phyloP scores from a whole-genome alignment of 2,113 vertebrate genomes.

The Piliocolobus tephrosceles region DNA sequence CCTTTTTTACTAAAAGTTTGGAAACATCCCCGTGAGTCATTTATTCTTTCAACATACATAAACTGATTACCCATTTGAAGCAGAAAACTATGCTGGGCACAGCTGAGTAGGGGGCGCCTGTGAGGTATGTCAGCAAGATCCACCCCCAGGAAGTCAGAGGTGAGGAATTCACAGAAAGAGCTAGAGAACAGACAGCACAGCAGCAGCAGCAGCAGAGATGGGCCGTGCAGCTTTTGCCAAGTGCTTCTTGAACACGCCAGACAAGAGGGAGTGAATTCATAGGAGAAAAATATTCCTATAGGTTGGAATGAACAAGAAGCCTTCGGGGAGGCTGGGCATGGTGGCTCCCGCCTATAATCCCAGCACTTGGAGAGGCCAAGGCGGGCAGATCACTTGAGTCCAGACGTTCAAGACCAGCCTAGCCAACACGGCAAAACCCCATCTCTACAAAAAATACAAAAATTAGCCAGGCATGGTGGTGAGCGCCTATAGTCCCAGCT shows the following conservation, averaged over 20 bases:
- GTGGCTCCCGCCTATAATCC: no score
- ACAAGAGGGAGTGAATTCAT: neutral
- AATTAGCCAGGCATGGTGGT: no score
- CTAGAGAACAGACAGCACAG: neutral
- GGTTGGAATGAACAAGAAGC: neutral
- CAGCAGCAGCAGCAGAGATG: neutral
- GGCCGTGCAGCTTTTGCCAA: fast-evolving
- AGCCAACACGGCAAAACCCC: no score
- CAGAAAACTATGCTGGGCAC: neutral
- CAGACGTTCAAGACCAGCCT: no score
- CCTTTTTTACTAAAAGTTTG: conserved; percentile 15
- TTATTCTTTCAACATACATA: conserved; percentile 35
- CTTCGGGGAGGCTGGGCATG: neutral
- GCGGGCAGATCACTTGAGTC: no score
- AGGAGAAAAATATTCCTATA: neutral
- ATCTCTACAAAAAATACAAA: no score
- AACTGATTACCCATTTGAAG: conserved; percentile 2
- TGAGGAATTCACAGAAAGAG: neutral
- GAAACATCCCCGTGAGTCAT: conserved; percentile 45
- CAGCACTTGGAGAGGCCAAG: no score
- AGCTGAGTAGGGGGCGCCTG: neutral
- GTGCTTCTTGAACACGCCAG: neutral
- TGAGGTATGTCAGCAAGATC: neutral
- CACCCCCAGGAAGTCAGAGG: neutral
- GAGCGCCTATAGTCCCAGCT: no score